Percentiles rank a stretch among this genome's conserved stretches.
phyloP scores from a whole-genome alignment of 2,113 vertebrate species.

The Ammodytes dubius region DNA sequence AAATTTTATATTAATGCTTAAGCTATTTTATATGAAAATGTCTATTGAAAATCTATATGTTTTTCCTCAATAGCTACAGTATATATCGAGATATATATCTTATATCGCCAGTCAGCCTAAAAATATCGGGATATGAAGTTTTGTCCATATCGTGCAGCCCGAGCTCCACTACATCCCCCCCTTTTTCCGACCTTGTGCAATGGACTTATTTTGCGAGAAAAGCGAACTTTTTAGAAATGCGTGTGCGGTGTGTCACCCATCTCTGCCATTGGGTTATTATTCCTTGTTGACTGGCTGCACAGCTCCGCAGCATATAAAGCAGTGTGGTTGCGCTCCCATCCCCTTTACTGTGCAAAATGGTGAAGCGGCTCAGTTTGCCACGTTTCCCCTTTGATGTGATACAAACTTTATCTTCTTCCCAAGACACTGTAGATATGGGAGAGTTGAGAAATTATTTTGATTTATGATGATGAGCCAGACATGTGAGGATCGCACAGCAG shows the following conservation, averaged over 20 bases:
- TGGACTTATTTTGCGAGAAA: conserved; percentile 73
- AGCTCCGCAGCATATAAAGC: conserved; percentile 78
- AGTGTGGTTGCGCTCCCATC: conserved; percentile 64
- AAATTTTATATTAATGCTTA: too few species aligned
- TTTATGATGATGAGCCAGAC: conserved; percentile 67
- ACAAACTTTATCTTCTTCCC: conserved; percentile 70
- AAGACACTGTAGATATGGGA: conserved; percentile 58
- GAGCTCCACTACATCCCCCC: too few species aligned
- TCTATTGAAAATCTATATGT: too few species aligned
- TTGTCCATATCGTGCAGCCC: too few species aligned
- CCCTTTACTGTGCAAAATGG: conserved; percentile 62
- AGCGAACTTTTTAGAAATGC: conserved; percentile 82
- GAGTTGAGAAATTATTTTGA: conserved; percentile 49
- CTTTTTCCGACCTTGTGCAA: conserved; percentile 68
- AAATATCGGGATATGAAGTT: too few species aligned
- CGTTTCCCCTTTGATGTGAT: conserved; percentile 63
- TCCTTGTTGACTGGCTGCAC: conserved; percentile 83
- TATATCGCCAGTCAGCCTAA: too few species aligned
- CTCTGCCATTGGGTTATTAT: conserved; percentile 84
- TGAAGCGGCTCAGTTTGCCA: conserved; percentile 62
- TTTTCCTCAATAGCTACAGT: too few species aligned
- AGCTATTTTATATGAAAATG: too few species aligned
- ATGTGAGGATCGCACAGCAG: conserved; percentile 30
- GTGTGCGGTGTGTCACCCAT: conserved; percentile 74
- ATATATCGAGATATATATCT: too few species aligned